These are phyloP conservation scores for Limosa lapponica DNA, from an alignment of 2,797 vertebrate species.

Conservation along the genomic window DNA sequence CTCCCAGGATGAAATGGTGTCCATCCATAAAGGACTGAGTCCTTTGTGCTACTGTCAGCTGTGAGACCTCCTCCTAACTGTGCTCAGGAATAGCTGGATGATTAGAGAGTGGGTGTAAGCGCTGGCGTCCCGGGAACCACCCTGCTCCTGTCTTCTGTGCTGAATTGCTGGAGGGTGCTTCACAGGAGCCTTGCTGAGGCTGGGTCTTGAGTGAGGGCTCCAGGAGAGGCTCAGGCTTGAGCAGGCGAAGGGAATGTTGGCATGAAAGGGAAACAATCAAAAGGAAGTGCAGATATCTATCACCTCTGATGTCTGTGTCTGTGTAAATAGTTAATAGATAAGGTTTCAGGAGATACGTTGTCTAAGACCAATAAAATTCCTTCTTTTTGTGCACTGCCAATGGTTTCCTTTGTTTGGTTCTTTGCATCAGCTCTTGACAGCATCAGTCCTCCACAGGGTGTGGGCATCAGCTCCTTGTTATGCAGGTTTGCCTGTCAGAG, in stretches of 20 bases:
- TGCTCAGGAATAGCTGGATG: background rate
- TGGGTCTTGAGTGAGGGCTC: background rate
- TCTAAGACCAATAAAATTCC: background rate
- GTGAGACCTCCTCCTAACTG: background rate
- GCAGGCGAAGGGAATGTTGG: background rate
- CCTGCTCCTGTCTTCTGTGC: background rate
- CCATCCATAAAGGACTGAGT: background rate
- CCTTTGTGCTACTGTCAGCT: background rate
- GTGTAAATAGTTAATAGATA: background rate
- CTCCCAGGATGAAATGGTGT: background rate
- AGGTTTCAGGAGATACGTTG: background rate
- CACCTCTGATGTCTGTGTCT: background rate
- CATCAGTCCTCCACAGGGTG: background rate
- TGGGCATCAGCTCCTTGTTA: background rate
- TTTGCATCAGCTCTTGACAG: background rate
- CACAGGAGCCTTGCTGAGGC: background rate
- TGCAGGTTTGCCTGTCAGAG: background rate
- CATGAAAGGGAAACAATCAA: background rate
- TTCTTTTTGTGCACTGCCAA: background rate
- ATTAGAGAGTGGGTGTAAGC: background rate
- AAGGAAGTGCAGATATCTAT: conserved; percentile 5
- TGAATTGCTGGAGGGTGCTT: background rate
- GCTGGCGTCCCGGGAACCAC: background rate
- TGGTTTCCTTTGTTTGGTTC: background rate
- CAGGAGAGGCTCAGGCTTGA: background rate